A percentile compares a stretch with the other conserved stretches of the same genome.
phyloP scores from a whole-genome alignment of 23 tunicate species.

The Ciona savignyi region DNA sequence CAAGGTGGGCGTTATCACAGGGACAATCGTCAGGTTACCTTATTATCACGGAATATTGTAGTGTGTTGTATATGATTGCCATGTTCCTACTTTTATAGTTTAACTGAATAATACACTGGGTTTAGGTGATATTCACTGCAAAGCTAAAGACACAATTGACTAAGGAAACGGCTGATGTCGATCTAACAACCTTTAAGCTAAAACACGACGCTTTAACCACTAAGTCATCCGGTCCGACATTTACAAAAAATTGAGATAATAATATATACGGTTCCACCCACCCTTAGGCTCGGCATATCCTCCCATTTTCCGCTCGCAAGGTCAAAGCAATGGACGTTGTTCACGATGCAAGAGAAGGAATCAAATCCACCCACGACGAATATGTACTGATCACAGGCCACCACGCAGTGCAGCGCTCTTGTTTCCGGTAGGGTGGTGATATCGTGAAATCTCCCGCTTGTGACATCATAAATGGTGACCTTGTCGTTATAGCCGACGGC shows the following conservation, averaged over 20 bases:
- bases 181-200: too few species aligned
- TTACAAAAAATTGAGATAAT: not conserved
- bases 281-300: constrained; percentile 55
- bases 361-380: constrained; percentile 94
- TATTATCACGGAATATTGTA: too few species aligned
- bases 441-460: constrained; percentile 30
- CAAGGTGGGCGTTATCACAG: too few species aligned
- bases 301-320: constrained; percentile 63
- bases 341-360: constrained; percentile 72
- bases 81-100: too few species aligned
- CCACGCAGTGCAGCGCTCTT: constrained; percentile 65
- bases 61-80: too few species aligned
- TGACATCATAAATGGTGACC: constrained; percentile 45
- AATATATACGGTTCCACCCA: constrained; percentile 6
- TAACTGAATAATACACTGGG: too few species aligned
- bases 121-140: too few species aligned
- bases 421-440: constrained; percentile 61
- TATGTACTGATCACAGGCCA: constrained; percentile 62
- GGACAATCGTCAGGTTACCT: too few species aligned
- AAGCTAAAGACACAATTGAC: too few species aligned
- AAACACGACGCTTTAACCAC: too few species aligned
- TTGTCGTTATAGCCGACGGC: constrained; percentile 64
- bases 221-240: too few species aligned
- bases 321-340: constrained; percentile 68
- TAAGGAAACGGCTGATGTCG: too few species aligned